Base-by-base conservation (phyloP, 2,797 vertebrate genomes). In the Bovichtus diacanthus region DNA sequence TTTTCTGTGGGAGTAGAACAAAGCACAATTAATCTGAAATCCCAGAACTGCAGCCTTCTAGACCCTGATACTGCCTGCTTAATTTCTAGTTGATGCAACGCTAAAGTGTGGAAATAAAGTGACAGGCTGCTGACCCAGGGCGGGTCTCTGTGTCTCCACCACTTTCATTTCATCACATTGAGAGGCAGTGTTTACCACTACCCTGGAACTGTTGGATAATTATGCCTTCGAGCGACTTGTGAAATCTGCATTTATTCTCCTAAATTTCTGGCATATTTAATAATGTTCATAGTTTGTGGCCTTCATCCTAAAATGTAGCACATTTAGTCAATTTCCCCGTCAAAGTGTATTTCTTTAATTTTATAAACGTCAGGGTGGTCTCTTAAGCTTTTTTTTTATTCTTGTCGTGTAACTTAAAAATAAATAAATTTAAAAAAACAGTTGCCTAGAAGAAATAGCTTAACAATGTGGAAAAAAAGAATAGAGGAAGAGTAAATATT, bases 121-220 rank as follows among this genome's bases (percentile, higher is more conserved):
- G 47, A 76, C 67, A 63, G 70, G 66, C 55, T 69, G 70, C 61
- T 76, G 83, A 89, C 70, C 70, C 51, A 60, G 69, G 38, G 63
- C 25, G 6, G 68, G 39, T 76, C 54, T 79, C 75, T 66, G 69
- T 44, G 75, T 81, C 70, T 51, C 43, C 61, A 53, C 21, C 58
- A 68, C 81, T 85, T 83, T 58, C n/a, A 60, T 76, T 69, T 76
- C 44, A 71, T 77, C 66, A 80, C 80, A 81, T 70, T 84, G 72
- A 80, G 21, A 21, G 47, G 21, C 51, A 47, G n/a, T 73, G 74
- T 85, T 87, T 78, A 82, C 83, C 39, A 59, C 72, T 63, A 64
- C n/a, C 46, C 43, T 47, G 41, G 9, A 75, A 63, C 53, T 38
- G 64, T 47, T 51, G 43, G 58, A 76, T 81, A 81, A 90, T 84